Evolutionary conservation across 37 sponge, comb jelly and placozoan species (phyloP), one percentile per base, ranked within the genome.

Genomic region (Chondrosia reniformis): DNA sequence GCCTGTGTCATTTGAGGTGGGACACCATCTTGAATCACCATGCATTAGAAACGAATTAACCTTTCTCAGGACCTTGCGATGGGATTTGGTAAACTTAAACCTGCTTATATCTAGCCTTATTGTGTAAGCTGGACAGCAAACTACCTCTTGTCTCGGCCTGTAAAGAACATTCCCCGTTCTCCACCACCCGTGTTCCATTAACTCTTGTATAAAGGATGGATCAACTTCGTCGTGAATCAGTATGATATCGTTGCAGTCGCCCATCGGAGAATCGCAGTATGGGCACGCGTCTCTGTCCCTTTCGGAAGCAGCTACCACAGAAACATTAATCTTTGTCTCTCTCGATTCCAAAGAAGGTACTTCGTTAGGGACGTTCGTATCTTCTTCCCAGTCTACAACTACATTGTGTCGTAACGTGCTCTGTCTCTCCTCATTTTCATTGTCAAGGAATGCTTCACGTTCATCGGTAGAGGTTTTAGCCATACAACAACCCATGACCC

Each of bases 81-180:
- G 91, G n/a, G 76, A 49, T 61, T 90, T 90, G 30, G 79, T 74
- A 10, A 80, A 38, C 28, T 58, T 73, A 75, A 85, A 90, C 55
- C 75, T 82, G 10, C 46, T 67, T 2, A 59, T 63, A 59, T 90
- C 86, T 32, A 59, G 46, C 40, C 91, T 37, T 1, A 90, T n/a
- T 17, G 85, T 79, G 80, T 90, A 90, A 55, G 85, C 81, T 17
- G 91, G 91, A 52, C 91, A 90, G 76, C 91, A 90, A 3, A 83
- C 82, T 24, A 21, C 24, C 27, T 82, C 54, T 66, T 85, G 85
- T 28, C 75, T 34, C 0, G 91, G 83, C 33, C 83, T 49, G 83
- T 90, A 90, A 6, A 90, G 83, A 37, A 79, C 85, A 6, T 83
- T 85, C 2, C 91, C 91, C 28, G 91, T 85, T 6, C 91, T 58